Conservation (phyloP, 1,140 invertebrate genomes). For the Trichonephila clavipes region DNA sequence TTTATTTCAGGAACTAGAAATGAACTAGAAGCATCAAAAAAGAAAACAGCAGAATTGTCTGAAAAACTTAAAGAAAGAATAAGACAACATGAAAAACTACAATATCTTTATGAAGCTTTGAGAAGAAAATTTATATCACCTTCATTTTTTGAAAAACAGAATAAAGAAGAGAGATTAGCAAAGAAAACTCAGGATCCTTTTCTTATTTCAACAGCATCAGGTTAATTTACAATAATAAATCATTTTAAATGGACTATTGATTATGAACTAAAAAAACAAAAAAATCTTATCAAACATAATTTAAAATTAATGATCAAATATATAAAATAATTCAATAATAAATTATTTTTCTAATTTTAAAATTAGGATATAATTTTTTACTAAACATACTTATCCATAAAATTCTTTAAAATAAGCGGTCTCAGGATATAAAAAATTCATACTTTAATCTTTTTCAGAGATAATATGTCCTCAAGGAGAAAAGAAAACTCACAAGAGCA, state of each 20-base stretch:
- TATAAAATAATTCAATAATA: no score
- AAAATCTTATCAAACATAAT: not conserved
- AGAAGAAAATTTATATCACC: conserved; percentile 74
- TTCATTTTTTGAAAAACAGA: conserved; percentile 68
- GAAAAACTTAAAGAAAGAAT: conserved; percentile 70
- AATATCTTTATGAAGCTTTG: conserved; percentile 70
- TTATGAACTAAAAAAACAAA: not conserved
- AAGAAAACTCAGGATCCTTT: conserved; percentile 62
- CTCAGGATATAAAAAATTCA: not conserved
- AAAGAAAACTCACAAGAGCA: conserved; percentile 50
- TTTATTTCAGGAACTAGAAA: conserved; percentile 32
- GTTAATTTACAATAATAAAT: conserved; percentile 42
- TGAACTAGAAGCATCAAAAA: conserved; percentile 62
- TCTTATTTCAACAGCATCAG: conserved; percentile 66
- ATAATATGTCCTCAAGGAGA: conserved; percentile 54
- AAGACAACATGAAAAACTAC: conserved; percentile 72
- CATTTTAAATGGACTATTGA: not conserved
- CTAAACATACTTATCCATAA: no score
- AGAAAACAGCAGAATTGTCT: conserved; percentile 62
- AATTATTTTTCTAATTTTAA: no score
- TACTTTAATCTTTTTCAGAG: not conserved
- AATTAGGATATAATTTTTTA: no score
- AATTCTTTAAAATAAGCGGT: no score
- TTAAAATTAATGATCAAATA: no score
- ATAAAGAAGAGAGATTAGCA: conserved; percentile 41